Evolutionary conservation across 2,888 invertebrate species (phyloP).

Genomic region (Cordilura impudica): DNA sequence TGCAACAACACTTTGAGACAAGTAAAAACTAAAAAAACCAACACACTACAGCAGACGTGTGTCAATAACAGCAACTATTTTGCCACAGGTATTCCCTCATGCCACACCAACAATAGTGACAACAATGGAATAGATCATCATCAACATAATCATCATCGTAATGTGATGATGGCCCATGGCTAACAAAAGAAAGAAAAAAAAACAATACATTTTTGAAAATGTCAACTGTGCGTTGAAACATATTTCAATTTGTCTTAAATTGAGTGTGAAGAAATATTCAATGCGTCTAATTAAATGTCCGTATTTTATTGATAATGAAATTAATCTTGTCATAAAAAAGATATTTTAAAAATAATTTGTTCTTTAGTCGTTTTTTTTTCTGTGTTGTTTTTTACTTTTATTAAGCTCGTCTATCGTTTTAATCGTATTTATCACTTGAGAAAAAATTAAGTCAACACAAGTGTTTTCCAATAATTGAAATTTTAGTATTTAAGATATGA

Average conservation of each 20-base stretch:
- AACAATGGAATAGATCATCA: conserved; percentile 26
- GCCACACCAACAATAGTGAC: conserved; percentile 44
- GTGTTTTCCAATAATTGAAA: conserved; percentile 63
- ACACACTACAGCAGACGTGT: conserved; percentile 53
- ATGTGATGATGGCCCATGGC: conserved; percentile 1
- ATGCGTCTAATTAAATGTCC: conserved; percentile 30
- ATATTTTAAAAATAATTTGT: conserved; percentile 7
- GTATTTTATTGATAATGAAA: conserved; percentile 58
- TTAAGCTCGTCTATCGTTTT: conserved; percentile 46
- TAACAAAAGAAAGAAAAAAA: too few species aligned
- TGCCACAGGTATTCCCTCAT: conserved; percentile 58
- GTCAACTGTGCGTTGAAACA: background rate
- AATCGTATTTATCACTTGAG: conserved; percentile 53
- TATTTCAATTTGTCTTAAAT: background rate
- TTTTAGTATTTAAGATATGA: conserved; percentile 59
- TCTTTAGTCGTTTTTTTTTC: conserved; percentile 17
- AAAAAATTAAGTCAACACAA: conserved; percentile 58
- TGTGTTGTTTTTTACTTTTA: conserved; percentile 17
- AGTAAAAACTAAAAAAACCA: conserved; percentile 27
- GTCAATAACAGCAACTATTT: conserved; percentile 46
- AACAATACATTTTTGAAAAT: background rate
- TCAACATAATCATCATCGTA: conserved; percentile 1
- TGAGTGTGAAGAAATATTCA: conserved; percentile 13
- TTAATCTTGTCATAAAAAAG: conserved; percentile 46
- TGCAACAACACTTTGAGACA: conserved; percentile 39